Evolutionary conservation across 2,888 invertebrate genomes (phyloP), one percentile per base, ranked within the genome.

Genomic region (Polyploca ridens): DNA sequence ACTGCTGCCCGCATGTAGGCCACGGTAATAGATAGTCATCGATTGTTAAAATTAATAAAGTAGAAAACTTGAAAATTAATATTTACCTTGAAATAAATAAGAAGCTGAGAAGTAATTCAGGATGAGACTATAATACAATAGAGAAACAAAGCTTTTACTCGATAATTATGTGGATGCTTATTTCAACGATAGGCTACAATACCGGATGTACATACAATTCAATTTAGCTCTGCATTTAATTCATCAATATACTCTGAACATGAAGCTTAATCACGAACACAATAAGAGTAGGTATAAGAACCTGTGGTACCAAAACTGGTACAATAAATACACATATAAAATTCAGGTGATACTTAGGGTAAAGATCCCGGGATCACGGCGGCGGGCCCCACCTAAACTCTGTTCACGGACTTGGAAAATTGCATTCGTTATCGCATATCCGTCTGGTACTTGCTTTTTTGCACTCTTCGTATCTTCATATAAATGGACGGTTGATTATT

Each of bases 391-490:
- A 85, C 89, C 91, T 90, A 87, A 92, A 91, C 91, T 89, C 88
- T 90, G 93, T 86, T 89, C 92, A 89, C 79, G 84, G 89, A 87
- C 83, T 86, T 85, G 93, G 93, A 93, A 93, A 93, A 93, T 93
- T 93, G 93, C 93, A 93, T 93, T 93, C 92, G 93, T 92, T 93
- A 93, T 93, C 93, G 90, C 87, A 86, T 90, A 88, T 89, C 88
- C 90, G 89, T 27, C 27, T 27, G 27, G 27, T 84, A 82, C 81
- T 81, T 86, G 81, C 80, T 81, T 77, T n/a, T 46, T 68, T 79
- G 83, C 82, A 81, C 70, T 73, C 64, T 64, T 64, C 63, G 68
- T 63, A 73, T 64, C 73, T 38, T 33, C 59, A 16, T 35, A 61
- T 41, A 61, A 4, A 13, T 11, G 19, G n/a, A 44, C 27, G 4